phyloP scores from a whole-genome alignment of 2,797 vertebrate species.

The Melanotaenia parkinsoni region DNA sequence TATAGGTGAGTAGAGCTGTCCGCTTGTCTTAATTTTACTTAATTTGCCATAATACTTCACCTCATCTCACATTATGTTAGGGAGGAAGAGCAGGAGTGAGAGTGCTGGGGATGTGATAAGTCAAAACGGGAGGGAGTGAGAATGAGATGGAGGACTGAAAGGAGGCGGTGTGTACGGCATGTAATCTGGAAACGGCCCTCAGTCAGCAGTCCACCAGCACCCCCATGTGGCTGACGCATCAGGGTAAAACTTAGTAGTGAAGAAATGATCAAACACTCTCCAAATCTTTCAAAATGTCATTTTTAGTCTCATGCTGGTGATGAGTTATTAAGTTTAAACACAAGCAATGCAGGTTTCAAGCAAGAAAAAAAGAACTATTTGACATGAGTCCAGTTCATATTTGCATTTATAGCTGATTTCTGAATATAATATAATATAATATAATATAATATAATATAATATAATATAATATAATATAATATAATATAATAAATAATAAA shows the following conservation, averaged over 20 bases:
- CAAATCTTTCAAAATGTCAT: constrained; percentile 14
- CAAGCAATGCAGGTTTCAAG: neutral
- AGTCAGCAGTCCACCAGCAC: constrained; percentile 79
- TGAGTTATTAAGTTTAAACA: constrained; percentile 3
- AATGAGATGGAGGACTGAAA: constrained; percentile 59
- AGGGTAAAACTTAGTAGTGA: constrained; percentile 3
- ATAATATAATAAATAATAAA: constrained; percentile 14
- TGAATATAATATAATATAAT: constrained; percentile 14
- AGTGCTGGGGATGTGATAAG: constrained; percentile 63
- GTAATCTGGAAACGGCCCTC: constrained; percentile 31
- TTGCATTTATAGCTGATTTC: neutral
- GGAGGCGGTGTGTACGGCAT: constrained; percentile 49
- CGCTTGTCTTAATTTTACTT: constrained; percentile 86
- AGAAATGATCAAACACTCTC: constrained; percentile 20
- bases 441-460: constrained; percentile 23
- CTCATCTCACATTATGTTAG: constrained; percentile 80
- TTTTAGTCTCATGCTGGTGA: neutral
- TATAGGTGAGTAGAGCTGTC: constrained; percentile 85
- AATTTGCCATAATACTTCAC: constrained; percentile 82
- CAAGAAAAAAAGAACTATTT: neutral
- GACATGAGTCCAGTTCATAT: neutral
- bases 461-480: constrained; percentile 23
- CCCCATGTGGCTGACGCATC: constrained; percentile 77
- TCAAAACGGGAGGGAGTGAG: constrained; percentile 58
- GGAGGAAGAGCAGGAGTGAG: constrained; percentile 49